A percentile compares a stretch with the other conserved stretches of the same genome.
phyloP scores from a whole-genome alignment of 64 coral and sea anemone genomes.

The Porites lutea region DNA sequence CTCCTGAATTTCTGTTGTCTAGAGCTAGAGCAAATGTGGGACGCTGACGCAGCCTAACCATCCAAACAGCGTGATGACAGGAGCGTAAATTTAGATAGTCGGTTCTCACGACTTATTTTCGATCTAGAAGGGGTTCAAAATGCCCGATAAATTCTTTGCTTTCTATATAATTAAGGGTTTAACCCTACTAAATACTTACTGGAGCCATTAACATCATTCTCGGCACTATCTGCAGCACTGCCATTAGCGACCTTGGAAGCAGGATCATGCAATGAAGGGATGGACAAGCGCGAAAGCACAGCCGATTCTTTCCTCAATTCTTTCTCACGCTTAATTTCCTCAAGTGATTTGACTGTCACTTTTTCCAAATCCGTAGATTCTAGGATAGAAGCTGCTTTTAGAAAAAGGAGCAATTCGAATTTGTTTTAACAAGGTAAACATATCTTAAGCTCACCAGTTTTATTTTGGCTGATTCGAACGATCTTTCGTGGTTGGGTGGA shows the following conservation, averaged over 20 bases:
- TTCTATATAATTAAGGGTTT: too few species aligned
- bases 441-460: neutral
- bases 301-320: neutral
- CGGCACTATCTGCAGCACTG: neutral
- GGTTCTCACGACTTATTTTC: too few species aligned
- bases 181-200: too few species aligned
- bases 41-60: too few species aligned
- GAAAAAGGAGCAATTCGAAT: neutral
- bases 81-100: too few species aligned
- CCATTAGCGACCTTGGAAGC: neutral
- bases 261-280: neutral
- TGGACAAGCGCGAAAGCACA: neutral
- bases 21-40: too few species aligned
- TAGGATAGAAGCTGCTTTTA: neutral
- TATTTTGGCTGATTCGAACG: slow-evolving; percentile 12
- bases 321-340: slow-evolving; percentile 76
- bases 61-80: too few species aligned
- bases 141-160: too few species aligned
- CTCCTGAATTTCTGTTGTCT: too few species aligned
- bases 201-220: neutral
- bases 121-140: too few species aligned
- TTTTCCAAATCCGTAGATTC: slow-evolving; percentile 43
- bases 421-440: neutral
- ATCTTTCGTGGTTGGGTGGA: slow-evolving; percentile 13
- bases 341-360: slow-evolving; percentile 70